Conservation (phyloP, 2,797 vertebrate genomes). For the Lacerta viridis region DNA sequence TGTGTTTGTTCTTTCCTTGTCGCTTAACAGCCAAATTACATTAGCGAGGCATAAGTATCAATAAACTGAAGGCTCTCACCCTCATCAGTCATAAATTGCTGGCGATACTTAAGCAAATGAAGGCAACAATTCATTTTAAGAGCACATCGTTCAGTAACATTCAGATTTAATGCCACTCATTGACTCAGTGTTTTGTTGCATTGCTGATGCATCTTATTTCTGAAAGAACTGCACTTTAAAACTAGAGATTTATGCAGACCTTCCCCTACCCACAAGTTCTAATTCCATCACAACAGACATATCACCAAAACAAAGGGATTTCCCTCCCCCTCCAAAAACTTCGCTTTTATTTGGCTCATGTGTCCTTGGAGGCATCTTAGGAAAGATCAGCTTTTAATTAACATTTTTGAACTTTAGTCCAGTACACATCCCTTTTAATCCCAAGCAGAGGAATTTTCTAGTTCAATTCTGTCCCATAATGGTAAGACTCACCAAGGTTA, state of each 20-base stretch:
- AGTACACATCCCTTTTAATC: slow-evolving; percentile 79
- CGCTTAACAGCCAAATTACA: slow-evolving; percentile 39
- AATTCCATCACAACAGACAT: slow-evolving; percentile 77
- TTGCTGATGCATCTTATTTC: not conserved
- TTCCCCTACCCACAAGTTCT: slow-evolving; percentile 63
- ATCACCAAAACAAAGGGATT: slow-evolving; percentile 78
- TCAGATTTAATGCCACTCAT: slow-evolving; percentile 30
- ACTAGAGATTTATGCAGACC: not conserved
- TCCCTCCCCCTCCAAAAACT: slow-evolving; percentile 50
- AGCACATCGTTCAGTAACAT: not conserved
- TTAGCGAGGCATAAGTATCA: slow-evolving; percentile 26
- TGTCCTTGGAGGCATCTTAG: slow-evolving; percentile 84
- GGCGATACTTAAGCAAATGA: slow-evolving; percentile 26
- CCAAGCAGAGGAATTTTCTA: slow-evolving; percentile 76
- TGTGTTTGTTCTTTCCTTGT: not conserved
- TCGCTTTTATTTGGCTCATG: slow-evolving; percentile 67
- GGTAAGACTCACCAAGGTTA: slow-evolving; percentile 67
- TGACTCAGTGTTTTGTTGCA: not conserved
- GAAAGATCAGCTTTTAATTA: slow-evolving; percentile 86
- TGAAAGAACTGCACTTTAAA: not conserved
- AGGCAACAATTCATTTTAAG: slow-evolving; percentile 6
- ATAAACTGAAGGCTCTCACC: slow-evolving; percentile 2
- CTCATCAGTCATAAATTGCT: slow-evolving; percentile 2
- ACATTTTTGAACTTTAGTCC: slow-evolving; percentile 86
- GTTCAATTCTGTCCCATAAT: slow-evolving; percentile 75